phyloP scores from a whole-genome alignment of 2,797 vertebrate genomes.

The Triplophysa yarkandensis region DNA sequence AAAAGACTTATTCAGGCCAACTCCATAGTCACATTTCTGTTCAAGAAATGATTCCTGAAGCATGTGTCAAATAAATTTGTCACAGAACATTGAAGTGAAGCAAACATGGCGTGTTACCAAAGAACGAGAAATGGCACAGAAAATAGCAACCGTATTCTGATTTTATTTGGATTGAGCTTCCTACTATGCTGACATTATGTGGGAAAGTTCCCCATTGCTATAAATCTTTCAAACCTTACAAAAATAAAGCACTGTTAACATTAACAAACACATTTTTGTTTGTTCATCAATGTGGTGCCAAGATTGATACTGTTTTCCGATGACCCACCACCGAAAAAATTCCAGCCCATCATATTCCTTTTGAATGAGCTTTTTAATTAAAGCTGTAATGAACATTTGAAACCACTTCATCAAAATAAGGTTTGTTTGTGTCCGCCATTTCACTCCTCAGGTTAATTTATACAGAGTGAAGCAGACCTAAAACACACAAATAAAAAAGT shows the following conservation, averaged over 20 bases:
- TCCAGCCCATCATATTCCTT: constrained; percentile 2
- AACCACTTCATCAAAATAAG: constrained; percentile 39
- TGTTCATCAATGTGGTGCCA: constrained; percentile 19
- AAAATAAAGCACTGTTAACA: constrained; percentile 36
- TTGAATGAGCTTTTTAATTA: constrained; percentile 18
- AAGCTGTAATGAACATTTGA: constrained; percentile 36
- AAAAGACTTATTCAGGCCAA: constrained; percentile 49
- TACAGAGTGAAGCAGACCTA: constrained; percentile 46
- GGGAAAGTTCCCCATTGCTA: constrained; percentile 2
- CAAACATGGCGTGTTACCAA: constrained; percentile 45
- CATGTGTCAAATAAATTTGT: constrained; percentile 50
- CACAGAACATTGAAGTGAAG: constrained; percentile 43
- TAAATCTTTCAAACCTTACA: constrained; percentile 2
- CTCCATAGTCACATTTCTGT: constrained; percentile 42
- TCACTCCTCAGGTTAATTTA: constrained; percentile 50
- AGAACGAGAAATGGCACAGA: constrained; percentile 27
- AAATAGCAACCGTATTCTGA: background rate
- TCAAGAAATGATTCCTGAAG: constrained; percentile 26
- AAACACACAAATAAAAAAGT: constrained; percentile 49
- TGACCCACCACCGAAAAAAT: constrained; percentile 1
- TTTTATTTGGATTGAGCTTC: constrained; percentile 17
- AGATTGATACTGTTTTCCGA: constrained; percentile 13
- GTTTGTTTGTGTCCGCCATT: constrained; percentile 41
- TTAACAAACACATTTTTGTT: constrained; percentile 33
- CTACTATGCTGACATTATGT: background rate